Percentiles rank a stretch among this genome's conserved stretches.
phyloP scores from a whole-genome alignment of 1,140 invertebrate species.

The Drosophila sp. region DNA sequence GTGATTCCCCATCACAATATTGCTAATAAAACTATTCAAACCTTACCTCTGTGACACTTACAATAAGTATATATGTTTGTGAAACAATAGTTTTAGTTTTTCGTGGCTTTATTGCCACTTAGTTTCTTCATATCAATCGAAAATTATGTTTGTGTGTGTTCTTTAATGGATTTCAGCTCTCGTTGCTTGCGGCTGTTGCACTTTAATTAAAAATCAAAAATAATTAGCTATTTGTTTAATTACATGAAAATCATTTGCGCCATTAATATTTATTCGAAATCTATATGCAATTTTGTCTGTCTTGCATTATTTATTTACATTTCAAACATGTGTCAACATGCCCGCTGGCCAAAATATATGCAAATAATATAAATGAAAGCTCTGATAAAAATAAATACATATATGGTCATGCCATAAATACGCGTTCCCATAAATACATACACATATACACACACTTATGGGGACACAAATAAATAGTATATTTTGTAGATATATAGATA shows the following conservation, averaged over 20 bases:
- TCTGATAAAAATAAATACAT: conserved; percentile 58
- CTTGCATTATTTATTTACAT: conserved; percentile 80
- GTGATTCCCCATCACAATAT: conserved; percentile 25
- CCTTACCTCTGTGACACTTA: neutral
- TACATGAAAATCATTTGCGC: conserved; percentile 60
- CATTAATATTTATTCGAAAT: conserved; percentile 78
- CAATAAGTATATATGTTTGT: neutral
- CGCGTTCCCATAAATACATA: conserved; percentile 32
- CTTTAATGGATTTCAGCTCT: conserved; percentile 29
- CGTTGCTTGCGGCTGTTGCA: conserved; percentile 57
- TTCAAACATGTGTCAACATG: conserved; percentile 83
- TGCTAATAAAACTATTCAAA: conserved; percentile 34
- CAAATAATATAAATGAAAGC: conserved; percentile 63
- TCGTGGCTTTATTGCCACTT: conserved; percentile 34
- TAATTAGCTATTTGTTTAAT: conserved; percentile 69
- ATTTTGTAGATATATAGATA: conserved; percentile 27
- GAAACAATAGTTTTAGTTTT: conserved; percentile 24
- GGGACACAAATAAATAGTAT: conserved; percentile 23
- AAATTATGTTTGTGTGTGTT: conserved; percentile 5
- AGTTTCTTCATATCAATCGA: conserved; percentile 27
- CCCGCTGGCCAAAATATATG: conserved; percentile 65
- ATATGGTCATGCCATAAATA: conserved; percentile 71
- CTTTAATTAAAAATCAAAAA: conserved; percentile 72
- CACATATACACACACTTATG: conserved; percentile 16
- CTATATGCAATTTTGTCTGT: conserved; percentile 21